Conservation (phyloP, 2,888 invertebrate genomes). For the Cryptocheilus praepositus region DNA sequence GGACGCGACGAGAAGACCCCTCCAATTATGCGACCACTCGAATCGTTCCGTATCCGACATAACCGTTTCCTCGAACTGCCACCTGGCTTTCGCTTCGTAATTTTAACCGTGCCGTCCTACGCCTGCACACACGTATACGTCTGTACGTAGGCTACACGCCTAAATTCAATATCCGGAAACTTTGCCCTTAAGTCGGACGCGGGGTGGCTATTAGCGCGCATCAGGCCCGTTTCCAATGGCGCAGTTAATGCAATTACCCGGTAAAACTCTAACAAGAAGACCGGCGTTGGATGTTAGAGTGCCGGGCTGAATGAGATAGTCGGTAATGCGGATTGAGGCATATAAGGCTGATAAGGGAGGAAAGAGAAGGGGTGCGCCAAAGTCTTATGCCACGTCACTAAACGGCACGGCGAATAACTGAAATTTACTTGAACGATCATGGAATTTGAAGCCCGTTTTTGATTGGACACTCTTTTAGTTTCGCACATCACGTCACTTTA, state of each 20-base stretch:
- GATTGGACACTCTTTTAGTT: no score
- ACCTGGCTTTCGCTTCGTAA: constrained; percentile 32
- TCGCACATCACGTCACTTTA: no score
- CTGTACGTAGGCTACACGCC: no score
- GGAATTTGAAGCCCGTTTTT: no score
- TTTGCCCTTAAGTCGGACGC: constrained; percentile 24
- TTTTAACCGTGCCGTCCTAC: constrained; percentile 28
- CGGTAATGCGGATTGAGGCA: background rate
- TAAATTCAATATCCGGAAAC: constrained; percentile 35
- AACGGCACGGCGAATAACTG: no score
- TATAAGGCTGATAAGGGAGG: no score
- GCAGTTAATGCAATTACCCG: constrained; percentile 38
- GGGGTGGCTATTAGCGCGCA: constrained; percentile 34
- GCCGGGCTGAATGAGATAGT: constrained; percentile 21
- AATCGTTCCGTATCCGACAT: constrained; percentile 37
- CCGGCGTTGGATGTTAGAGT: constrained; percentile 23
- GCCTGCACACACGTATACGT: no score
- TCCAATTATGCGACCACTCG: constrained; percentile 48
- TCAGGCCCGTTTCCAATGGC: constrained; percentile 24
- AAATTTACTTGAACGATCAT: no score
- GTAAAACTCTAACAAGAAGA: constrained; percentile 31
- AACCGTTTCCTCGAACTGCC: constrained; percentile 46
- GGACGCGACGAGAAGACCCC: constrained; percentile 20
- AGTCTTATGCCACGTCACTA: no score
- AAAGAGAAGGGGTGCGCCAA: no score